Percentiles rank a stretch among this genome's conserved stretches.
Evolutionary conservation across 30 jellyfish, hydroid and myxozoan genomes (phyloP).

Genomic region (Morbakka virulenta): DNA sequence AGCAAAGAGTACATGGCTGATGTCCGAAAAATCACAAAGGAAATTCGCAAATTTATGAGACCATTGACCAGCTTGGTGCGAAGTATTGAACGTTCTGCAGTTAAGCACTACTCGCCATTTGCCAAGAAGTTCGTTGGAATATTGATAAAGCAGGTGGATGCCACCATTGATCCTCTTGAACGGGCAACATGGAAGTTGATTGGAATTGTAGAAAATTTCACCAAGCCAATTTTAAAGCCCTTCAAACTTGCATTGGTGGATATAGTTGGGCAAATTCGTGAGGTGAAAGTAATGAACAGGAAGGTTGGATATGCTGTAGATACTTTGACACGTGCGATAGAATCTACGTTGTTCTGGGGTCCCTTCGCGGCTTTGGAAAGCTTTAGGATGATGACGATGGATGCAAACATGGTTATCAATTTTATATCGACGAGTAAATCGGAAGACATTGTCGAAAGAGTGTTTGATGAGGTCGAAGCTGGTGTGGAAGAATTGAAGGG

Average conservation of each 20-base stretch:
- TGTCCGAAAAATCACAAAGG: slow-evolving; percentile 30
- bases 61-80: slow-evolving; percentile 32
- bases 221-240: slow-evolving; percentile 73
- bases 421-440: slow-evolving; percentile 35
- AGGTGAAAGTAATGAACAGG: slow-evolving; percentile 41
- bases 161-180: slow-evolving; percentile 39
- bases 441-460: neutral
- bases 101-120: slow-evolving; percentile 93
- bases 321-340: too few relatives aligned
- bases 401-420: too few relatives aligned
- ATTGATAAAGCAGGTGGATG: slow-evolving; percentile 26
- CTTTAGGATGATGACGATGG: too few relatives aligned
- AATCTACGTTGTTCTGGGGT: neutral
- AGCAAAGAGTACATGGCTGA: slow-evolving; percentile 3
- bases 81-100: slow-evolving; percentile 45
- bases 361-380: neutral
- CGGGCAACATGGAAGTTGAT: slow-evolving; percentile 7
- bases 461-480: slow-evolving; percentile 60
- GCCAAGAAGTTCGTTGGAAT: slow-evolving; percentile 13
- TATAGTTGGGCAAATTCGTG: slow-evolving; percentile 56
- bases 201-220: slow-evolving; percentile 49
- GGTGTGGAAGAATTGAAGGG: neutral
- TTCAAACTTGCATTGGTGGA: slow-evolving; percentile 51
- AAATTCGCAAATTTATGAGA: neutral
- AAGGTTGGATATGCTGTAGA: slow-evolving; percentile 49